Percentiles rank a stretch among this genome's conserved stretches.
phyloP scores from a whole-genome alignment of 2,113 vertebrate species.

The Oncorhynchus nerka region DNA sequence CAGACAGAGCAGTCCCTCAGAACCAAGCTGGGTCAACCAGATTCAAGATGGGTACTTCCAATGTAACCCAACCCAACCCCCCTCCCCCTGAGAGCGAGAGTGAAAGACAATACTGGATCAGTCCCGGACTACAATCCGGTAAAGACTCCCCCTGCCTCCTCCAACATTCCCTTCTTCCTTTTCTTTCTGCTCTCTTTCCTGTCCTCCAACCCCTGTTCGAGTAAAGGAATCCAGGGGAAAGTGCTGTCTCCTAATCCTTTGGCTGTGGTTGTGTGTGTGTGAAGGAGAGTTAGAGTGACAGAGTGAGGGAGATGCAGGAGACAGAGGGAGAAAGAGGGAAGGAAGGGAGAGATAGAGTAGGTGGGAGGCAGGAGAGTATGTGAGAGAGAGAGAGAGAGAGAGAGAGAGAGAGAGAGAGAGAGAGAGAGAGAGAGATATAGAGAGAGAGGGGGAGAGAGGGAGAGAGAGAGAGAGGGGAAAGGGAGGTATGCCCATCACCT shows the following conservation, averaged over 20 bases:
- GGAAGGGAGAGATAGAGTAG: conserved; percentile 21
- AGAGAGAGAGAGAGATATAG: not conserved
- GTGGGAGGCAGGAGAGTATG: conserved; percentile 10
- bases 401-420: too few species aligned
- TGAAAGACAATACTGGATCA: not conserved
- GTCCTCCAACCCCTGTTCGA: conserved; percentile 18
- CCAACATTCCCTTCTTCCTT: not conserved
- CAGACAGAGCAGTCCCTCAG: not conserved
- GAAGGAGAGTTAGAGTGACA: conserved; percentile 28
- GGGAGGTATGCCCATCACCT: conserved; percentile 63
- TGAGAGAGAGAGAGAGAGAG: not conserved
- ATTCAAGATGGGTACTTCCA: too few species aligned
- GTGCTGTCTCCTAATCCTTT: conserved; percentile 52
- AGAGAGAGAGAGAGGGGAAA: conserved; percentile 40
- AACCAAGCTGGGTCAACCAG: not conserved
- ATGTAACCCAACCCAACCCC: too few species aligned
- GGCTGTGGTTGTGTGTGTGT: conserved; percentile 61
- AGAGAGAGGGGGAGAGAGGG: conserved; percentile 9
- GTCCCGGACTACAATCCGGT: too few species aligned
- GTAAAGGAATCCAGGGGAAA: conserved; percentile 51
- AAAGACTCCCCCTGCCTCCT: not conserved
- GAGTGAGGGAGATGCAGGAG: conserved; percentile 36
- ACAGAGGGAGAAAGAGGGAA: conserved; percentile 28
- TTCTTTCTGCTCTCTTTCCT: not conserved
- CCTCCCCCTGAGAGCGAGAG: not conserved